A percentile compares a stretch with the other conserved stretches of the same genome.
Conservation (phyloP, 2,113 vertebrate genomes). For the Potamarius usumacintae region DNA sequence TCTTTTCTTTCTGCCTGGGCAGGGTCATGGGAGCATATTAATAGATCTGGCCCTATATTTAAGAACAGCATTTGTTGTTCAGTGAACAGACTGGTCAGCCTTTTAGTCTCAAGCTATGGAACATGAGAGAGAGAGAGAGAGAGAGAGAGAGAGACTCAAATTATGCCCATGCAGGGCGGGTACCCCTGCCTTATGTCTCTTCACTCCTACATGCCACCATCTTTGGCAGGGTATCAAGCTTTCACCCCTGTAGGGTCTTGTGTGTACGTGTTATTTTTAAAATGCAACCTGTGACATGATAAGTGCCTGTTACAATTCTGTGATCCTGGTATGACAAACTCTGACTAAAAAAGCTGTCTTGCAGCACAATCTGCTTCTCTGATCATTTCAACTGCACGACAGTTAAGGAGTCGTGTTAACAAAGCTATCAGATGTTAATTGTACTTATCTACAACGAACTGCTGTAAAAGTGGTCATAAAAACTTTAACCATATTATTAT, state of each 20-base stretch:
- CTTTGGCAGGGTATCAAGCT: constrained; percentile 57
- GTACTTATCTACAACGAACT: neutral
- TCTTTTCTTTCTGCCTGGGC: constrained; percentile 33
- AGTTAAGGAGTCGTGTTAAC: neutral
- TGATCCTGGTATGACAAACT: constrained; percentile 14
- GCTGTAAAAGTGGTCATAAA: neutral
- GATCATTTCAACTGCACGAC: neutral
- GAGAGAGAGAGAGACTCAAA: constrained; percentile 14
- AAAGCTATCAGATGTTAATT: neutral
- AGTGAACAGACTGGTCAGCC: constrained; percentile 36
- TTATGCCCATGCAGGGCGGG: constrained; percentile 39
- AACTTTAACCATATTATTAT: neutral
- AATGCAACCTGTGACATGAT: constrained; percentile 33
- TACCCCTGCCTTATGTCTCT: neutral
- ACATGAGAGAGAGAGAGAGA: neutral
- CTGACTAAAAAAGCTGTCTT: neutral
- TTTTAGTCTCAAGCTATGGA: constrained; percentile 16
- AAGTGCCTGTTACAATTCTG: constrained; percentile 19
- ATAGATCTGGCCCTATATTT: constrained; percentile 53
- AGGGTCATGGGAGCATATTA: constrained; percentile 50
- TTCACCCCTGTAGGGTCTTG: constrained; percentile 36
- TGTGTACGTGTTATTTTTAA: constrained; percentile 51
- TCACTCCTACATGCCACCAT: constrained; percentile 48
- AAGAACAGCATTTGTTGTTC: constrained; percentile 42
- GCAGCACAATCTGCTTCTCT: neutral